These are phyloP conservation scores for Drymodes brunneopygia DNA, from an alignment of 2,113 vertebrate species.

Conservation along the genomic window DNA sequence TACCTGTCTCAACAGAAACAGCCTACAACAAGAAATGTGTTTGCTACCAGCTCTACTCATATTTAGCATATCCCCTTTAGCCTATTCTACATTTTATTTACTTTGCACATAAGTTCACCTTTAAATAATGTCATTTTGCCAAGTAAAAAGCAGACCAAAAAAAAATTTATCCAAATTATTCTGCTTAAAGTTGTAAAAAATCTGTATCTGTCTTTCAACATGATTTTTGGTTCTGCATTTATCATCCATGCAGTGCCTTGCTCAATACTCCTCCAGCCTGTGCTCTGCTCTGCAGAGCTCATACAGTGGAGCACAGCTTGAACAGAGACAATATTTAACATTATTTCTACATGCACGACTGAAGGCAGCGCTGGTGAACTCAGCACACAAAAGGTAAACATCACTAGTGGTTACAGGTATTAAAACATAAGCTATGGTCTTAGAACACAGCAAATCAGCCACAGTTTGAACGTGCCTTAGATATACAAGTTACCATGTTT, in stretches of 20 bases:
- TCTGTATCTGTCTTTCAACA: background rate
- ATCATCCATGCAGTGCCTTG: background rate
- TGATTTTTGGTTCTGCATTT: background rate
- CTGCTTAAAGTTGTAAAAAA: background rate
- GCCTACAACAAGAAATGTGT: background rate
- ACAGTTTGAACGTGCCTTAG: background rate
- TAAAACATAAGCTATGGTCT: background rate
- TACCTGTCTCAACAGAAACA: background rate
- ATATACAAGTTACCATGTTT: background rate
- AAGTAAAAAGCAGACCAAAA: background rate
- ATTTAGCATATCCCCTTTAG: background rate
- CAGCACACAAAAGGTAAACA: background rate
- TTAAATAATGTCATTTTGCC: background rate
- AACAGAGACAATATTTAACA: background rate
- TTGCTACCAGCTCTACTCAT: background rate
- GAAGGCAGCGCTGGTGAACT: background rate
- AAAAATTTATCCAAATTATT: background rate
- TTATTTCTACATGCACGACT: background rate
- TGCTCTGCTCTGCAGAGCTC: background rate
- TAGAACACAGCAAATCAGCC: background rate
- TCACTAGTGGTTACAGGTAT: background rate
- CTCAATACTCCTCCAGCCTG: background rate
- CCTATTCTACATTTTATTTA: background rate
- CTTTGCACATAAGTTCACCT: background rate
- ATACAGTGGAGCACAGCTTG: background rate